Conservation (phyloP, 2,888 invertebrate genomes). For the Cremastinae sp. region DNA sequence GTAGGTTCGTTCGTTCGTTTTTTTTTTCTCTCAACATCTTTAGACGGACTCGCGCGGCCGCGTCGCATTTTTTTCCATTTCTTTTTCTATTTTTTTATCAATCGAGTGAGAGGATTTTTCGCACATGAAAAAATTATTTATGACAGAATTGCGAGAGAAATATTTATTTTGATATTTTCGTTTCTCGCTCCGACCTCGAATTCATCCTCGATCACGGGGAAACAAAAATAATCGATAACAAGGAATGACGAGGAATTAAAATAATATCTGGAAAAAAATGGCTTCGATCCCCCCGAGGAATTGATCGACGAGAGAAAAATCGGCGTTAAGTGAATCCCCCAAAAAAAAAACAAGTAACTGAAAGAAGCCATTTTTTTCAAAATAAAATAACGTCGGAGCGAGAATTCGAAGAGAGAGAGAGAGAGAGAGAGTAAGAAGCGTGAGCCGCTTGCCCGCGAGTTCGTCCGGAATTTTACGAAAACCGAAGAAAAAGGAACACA, state of each 20-base stretch:
- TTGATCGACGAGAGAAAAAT: conserved; percentile 1
- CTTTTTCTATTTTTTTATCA: conserved; percentile 6
- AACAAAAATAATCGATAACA: too few species aligned
- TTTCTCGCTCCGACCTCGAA: too few species aligned
- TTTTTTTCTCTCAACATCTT: conserved; percentile 28
- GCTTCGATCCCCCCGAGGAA: neutral
- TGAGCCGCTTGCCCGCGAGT: conserved; percentile 59
- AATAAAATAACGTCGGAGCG: conserved; percentile 21
- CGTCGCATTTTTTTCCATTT: conserved; percentile 5
- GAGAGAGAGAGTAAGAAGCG: conserved; percentile 32
- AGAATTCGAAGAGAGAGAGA: conserved; percentile 38
- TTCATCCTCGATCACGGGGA: too few species aligned
- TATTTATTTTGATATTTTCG: neutral
- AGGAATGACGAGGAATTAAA: neutral
- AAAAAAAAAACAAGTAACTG: neutral
- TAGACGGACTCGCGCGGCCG: conserved; percentile 27
- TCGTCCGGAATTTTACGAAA: conserved; percentile 29
- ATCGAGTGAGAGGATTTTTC: conserved; percentile 4
- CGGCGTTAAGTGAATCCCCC: neutral
- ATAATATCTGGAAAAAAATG: too few species aligned
- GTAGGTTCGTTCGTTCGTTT: conserved; percentile 25
- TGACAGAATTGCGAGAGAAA: conserved; percentile 5
- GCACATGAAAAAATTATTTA: neutral
- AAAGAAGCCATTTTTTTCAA: neutral
- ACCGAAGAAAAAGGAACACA: conserved; percentile 14